Evolutionary conservation across 2,113 vertebrate genomes (phyloP), one percentile per base, ranked within the genome.

Genomic region (Barbus barbus): DNA sequence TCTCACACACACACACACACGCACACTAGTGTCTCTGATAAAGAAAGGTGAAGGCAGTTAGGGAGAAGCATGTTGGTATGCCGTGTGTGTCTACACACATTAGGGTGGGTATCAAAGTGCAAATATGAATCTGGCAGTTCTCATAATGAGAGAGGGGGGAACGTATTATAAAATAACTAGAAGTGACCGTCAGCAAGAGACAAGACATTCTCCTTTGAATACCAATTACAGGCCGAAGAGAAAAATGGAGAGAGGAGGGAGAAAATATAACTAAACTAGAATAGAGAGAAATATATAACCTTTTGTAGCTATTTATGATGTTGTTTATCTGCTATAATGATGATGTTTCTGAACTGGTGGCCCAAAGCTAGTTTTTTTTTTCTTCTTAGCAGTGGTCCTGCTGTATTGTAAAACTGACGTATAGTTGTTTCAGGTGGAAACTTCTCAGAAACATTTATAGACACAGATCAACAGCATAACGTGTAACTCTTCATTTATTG

Each of bases 61-160:
- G 26, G 80, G 84, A 89, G 89, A 83, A 93, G 88, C 78, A 60
- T 93, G 95, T 96, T 94, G 92, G 92, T 94, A 96, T 95, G 96
- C 95, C 91, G 88, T 93, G 89, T 92, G 90, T 94, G 95, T 93
- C 94, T 93, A 93, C 89, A 93, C 94, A 96, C 95, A 96, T 97
- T 97, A 97, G 95, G 78, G 92, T 33, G 94, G 95, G 95, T 95
- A 96, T 97, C 96, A 96, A 96, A 95, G 94, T 95, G 96, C 95
- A 96, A 96, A 97, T 97, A 96, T 96, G 94, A 95, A 96, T 95
- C 94, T 94, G 96, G 96, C 97, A 96, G 96, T 95, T 96, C 95
- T 96, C 96, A 96, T 97, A 96, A 96, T 94, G 94, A 95, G 95
- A 94, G 95, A 96, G 95, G 95, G 95, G 71, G 87, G 94, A 94